Evolutionary conservation across 2,888 invertebrate species (phyloP), one percentile per base, ranked within the genome.

Genomic region (Dorcus parallelipipedus): DNA sequence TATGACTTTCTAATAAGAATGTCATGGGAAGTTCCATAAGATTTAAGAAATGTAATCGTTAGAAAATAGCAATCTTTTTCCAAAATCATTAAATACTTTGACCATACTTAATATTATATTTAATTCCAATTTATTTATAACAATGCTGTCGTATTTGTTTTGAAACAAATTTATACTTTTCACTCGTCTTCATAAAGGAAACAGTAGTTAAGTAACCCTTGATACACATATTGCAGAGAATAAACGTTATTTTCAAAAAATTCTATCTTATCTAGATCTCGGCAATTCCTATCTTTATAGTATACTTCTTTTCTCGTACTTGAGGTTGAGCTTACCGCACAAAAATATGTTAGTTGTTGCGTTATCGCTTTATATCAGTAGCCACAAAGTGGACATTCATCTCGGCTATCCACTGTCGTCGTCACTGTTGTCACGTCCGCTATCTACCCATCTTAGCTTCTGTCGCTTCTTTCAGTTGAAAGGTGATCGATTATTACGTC

Each of bases 391-490:
- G 61, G 55, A 61, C 59, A 61, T 59, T 59, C 59, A 61, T 61
- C 61, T 59, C 53, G 39, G 41, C 61, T 62, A 64, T 61, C 63
- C 59, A 53, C 58, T 58, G 60, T 59, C 62, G 62, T 66, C 66
- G 54, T 60, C 66, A 65, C 64, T 64, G 62, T 66, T 64, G 54
- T 60, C 66, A 65, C 64, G 63, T 65, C 58, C 56, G 52, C 61
- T 64, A 63, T 63, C 63, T 58, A 45, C 48, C 63, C 58, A 66
- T 66, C 66, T 65, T 55, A 59, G 63, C 66, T 66, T 62, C 66
- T 58, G 57, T 58, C 60, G 54, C 53, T 56, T 52, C 64, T 58
- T 63, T 52, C 53, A 50, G 49, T 49, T 52, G 58, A 20, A 45
- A 45, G n/a, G 9, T 66, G 66, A 66, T 66, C 63, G 66, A 64